Base-by-base conservation (phyloP, 2,797 vertebrate genomes). In the Gallinago nigripennis region DNA sequence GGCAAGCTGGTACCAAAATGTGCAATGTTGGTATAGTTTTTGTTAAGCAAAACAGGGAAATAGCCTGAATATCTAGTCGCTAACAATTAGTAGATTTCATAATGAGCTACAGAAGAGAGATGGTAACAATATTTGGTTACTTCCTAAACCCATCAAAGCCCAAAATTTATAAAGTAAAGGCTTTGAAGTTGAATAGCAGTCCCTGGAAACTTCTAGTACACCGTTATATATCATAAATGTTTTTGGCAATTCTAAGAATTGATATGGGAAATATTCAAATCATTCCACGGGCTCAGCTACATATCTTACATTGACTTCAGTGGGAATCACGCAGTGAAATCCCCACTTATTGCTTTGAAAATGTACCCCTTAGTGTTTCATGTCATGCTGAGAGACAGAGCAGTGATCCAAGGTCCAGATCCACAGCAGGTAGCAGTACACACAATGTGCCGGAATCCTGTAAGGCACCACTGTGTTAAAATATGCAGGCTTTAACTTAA, bases 401-500 rank as follows among this genome's bases (percentile, higher is more conserved):
- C 92, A 80, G 63, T 71, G 90, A 96, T 95, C 90, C 95, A 50
- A 77, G 89, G 95, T 88, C 95, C 94, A 73, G 85, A 73, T 90
- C 90, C 95, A 77, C 91, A 95, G 92, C 95, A 90, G 94, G 94
- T 0, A 94, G 90, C 91, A 84, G 78, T 33, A 24, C 86, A 94
- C 75, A 88, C 41, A 54, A 51, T 54, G 95, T 94, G 71, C 80
- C 2, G 10, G 86, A 88, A 73, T 19, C n/a, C 94, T 94, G 95
- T 21, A 80, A 95, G 86, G 86, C 80, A 94, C 51, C 63, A 90
- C 89, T 72, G 43, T 18, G 85, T 63, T 94, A 94, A 96, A 95
- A 92, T 95, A 95, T 95, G 81, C 93, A 92, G n/a, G 27, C 45
- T 96, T 91, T 90, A 90, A 91, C 69, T 96, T 91, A 88, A 96